Base-by-base conservation (phyloP, 2,113 vertebrate genomes). In the Elanus axillaris region DNA sequence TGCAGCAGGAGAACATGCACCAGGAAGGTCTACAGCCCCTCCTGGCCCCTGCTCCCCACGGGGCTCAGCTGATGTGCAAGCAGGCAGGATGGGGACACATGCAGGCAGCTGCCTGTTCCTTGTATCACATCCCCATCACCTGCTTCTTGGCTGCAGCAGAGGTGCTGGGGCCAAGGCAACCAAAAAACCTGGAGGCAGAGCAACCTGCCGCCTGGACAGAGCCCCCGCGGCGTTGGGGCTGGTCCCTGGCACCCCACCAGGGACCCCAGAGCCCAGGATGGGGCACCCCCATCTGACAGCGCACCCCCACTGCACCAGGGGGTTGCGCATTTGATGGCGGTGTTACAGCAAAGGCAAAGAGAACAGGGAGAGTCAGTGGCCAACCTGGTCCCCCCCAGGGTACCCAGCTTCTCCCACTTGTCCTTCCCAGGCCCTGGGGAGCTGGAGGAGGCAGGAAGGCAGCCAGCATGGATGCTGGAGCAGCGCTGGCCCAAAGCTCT, bases 241-340 rank as follows among this genome's bases (percentile, higher is more conserved):
- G 36, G 26, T 9, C 26, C 31, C 40, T 32, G 12, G 45, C 23
- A 84, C 45, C 64, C 69, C 52, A 18, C 8, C 0, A 1, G 40
- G 36, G 16, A 62, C 60, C 52, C 36, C 53, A 17, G 22, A 23
- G 11, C n/a, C 25, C 45, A 34, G 86, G 31, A 73, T 36, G 45
- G 45, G 79, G 48, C 47, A 74, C 16, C 73, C 29, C 36, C 10
- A 6, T 16, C 56, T 1, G 0, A 22, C 25, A 32, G 45, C 4
- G 3, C 13, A 26, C n/a, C 76, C n/a, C 1, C 3, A 1, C 40
- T 19, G 13, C 19, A 21, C 56, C 2, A 0, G n/a, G 45, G 45
- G 36, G 5, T 13, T 19, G 16, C 16, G 6, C 3, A 1, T 38
- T 34, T 73, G 7, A 29, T 6, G 31, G 36, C 1, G 3, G 8